These are phyloP conservation scores for Aplocera efformata DNA, from an alignment of 2,888 invertebrate species.

Conservation along the genomic window DNA sequence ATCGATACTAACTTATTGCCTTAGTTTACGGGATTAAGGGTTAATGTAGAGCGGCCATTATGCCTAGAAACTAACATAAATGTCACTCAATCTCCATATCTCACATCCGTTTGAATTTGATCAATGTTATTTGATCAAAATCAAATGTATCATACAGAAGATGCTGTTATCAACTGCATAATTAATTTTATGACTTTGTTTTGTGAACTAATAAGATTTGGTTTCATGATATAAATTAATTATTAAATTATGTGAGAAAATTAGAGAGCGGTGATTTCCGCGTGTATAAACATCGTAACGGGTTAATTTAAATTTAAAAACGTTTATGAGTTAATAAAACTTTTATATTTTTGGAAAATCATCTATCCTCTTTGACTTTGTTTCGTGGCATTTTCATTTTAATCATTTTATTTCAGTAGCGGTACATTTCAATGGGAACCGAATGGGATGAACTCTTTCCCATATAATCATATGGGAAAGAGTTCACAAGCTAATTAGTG, in stretches of 20 bases:
- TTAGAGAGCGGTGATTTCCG: constrained; percentile 19
- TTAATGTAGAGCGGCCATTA: no score
- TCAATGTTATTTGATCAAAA: no score
- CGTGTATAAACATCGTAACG: constrained; percentile 17
- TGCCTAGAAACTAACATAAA: no score
- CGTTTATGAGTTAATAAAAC: constrained; percentile 2
- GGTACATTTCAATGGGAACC: no score
- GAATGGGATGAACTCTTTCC: no score
- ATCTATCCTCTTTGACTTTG: not conserved
- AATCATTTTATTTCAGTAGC: no score
- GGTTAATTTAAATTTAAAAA: constrained; percentile 4
- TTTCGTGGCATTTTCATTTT: no score
- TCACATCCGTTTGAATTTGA: constrained; percentile 10
- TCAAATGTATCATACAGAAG: constrained; percentile 17
- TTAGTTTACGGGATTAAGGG: no score
- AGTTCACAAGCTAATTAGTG: no score
- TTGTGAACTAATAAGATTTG: constrained; percentile 24
- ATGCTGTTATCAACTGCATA: constrained; percentile 23
- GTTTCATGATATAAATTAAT: constrained; percentile 22
- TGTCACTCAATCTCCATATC: no score
- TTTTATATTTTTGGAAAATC: constrained; percentile 1
- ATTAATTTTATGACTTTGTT: constrained; percentile 24
- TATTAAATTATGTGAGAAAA: constrained; percentile 31
- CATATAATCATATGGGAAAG: no score
- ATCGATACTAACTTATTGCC: no score